A percentile compares a stretch with the other conserved stretches of the same genome.
These are phyloP conservation scores for Megaptera novaeangliae DNA, from an alignment of 2,113 vertebrate genomes.

Conservation along the genomic window DNA sequence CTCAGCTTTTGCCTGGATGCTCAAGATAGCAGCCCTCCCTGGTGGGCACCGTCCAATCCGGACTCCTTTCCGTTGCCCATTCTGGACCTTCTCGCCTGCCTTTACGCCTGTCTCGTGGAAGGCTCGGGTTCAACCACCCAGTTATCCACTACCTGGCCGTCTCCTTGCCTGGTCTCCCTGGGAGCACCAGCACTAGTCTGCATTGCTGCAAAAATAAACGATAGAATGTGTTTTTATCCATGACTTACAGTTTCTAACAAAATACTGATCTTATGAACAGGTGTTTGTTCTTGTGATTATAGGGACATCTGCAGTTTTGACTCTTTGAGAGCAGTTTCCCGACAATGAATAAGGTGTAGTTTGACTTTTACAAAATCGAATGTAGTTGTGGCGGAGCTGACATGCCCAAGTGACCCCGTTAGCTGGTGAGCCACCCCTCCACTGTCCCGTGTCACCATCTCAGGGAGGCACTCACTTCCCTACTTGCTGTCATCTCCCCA, in stretches of 20 bases:
- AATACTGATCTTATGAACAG: neutral
- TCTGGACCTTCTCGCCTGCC: neutral
- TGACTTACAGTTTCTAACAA: neutral
- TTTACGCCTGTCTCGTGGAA: neutral
- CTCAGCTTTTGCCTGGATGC: neutral
- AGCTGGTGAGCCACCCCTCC: neutral
- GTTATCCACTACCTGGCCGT: neutral
- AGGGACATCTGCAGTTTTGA: neutral
- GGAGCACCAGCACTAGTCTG: too few species aligned
- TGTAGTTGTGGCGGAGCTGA: neutral
- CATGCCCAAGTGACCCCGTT: neutral
- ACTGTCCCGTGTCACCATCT: neutral
- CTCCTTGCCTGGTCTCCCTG: neutral
- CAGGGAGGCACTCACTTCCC: fast-evolving
- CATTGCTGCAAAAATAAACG: neutral
- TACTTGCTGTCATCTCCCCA: neutral
- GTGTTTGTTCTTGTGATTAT: neutral
- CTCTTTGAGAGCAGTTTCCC: neutral
- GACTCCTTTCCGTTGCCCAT: neutral
- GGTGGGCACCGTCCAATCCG: fast-evolving
- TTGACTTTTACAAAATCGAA: neutral
- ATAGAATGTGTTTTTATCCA: neutral
- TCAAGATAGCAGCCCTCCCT: neutral
- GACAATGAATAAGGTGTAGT: neutral
- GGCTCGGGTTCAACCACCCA: neutral